Conservation (phyloP, 2,113 vertebrate genomes). For the Cathartes aura region DNA sequence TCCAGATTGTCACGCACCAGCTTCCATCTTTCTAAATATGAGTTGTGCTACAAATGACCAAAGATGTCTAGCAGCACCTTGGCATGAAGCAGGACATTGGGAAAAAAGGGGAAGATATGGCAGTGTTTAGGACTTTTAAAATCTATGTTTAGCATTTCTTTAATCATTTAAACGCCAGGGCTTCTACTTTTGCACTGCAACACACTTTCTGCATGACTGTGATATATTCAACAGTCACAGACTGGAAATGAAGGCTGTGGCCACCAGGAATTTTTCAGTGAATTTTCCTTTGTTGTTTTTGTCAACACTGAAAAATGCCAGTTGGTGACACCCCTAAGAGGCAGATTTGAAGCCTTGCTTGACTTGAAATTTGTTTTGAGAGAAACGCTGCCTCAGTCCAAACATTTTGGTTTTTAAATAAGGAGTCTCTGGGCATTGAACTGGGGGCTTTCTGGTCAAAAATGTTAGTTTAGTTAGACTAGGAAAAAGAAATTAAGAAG, state of each 20-base stretch:
- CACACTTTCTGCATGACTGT: fast-evolving
- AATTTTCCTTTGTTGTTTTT: not conserved
- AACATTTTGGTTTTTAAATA: not conserved
- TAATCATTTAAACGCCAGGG: not conserved
- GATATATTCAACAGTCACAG: not conserved
- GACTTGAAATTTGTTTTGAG: not conserved
- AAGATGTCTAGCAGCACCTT: not conserved
- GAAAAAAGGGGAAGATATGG: not conserved
- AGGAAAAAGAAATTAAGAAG: not conserved
- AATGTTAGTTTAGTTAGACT: not conserved
- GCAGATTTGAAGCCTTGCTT: not conserved
- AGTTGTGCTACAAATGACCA: not conserved
- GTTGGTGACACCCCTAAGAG: not conserved
- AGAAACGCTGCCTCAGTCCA: not conserved
- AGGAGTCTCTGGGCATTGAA: not conserved
- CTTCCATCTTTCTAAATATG: fast-evolving
- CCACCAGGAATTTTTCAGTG: not conserved
- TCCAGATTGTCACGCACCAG: fast-evolving
- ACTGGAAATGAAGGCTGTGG: not conserved
- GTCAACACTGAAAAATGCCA: not conserved
- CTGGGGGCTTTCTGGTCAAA: not conserved
- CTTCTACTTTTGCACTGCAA: not conserved
- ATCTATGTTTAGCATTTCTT: not conserved
- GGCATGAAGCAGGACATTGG: not conserved
- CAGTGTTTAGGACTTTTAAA: not conserved